Percentiles rank a stretch among this genome's conserved stretches.
Conservation (phyloP, 2,888 invertebrate genomes). For the Noctua pronuba region DNA sequence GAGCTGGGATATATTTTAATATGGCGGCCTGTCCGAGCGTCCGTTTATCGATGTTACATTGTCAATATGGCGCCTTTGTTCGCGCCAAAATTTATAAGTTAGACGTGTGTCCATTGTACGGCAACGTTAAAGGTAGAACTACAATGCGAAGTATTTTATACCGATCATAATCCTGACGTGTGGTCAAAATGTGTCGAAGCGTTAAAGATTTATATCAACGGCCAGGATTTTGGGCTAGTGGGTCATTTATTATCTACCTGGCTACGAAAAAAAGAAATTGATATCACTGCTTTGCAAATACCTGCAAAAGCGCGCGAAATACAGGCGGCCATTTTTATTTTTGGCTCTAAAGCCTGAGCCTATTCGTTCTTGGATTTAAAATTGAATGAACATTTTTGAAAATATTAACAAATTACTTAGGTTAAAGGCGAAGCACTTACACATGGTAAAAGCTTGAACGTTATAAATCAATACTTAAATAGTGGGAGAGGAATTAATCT, state of each 20-base stretch:
- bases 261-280: slow-evolving; percentile 54
- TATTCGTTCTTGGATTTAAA: slow-evolving; percentile 16
- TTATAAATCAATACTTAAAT: slow-evolving; percentile 60
- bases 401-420: slow-evolving; percentile 36
- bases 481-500: slow-evolving; percentile 48
- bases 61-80: slow-evolving; percentile 90
- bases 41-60: slow-evolving; percentile 85
- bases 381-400: slow-evolving; percentile 11
- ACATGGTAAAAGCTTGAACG: slow-evolving; percentile 18
- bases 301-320: slow-evolving; percentile 23
- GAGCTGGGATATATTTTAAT: slow-evolving; percentile 85
- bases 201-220: slow-evolving; percentile 86
- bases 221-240: slow-evolving; percentile 70
- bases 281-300: slow-evolving; percentile 43
- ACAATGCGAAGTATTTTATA: slow-evolving; percentile 86
- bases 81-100: slow-evolving; percentile 89
- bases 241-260: slow-evolving; percentile 73
- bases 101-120: slow-evolving; percentile 85
- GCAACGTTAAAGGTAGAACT: slow-evolving; percentile 75
- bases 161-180: slow-evolving; percentile 88
- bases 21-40: slow-evolving; percentile 80
- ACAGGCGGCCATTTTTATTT: slow-evolving; percentile 6
- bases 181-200: slow-evolving; percentile 89
- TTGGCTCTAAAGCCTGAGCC: neutral
- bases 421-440: slow-evolving; percentile 20